Evolutionary conservation across 2,113 vertebrate genomes (phyloP), one percentile per base, ranked within the genome.

Genomic region (Garra rufa): DNA sequence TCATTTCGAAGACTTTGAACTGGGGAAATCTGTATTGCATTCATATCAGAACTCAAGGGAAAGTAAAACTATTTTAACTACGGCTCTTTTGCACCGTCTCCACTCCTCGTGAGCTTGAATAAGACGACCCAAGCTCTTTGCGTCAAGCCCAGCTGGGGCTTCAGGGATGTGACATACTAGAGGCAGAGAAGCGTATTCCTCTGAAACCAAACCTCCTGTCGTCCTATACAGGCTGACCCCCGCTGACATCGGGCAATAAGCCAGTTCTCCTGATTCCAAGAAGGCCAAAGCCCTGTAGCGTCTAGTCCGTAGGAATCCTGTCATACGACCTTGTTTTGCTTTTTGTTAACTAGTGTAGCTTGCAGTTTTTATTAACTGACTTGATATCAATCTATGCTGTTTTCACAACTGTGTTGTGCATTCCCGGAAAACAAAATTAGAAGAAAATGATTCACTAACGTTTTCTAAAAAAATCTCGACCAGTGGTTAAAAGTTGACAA

Each of bases 91-190:
- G 50, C 63, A 41, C 21, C 3, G 48, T 81, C 79, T 69, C 69
- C 69, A 59, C 28, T 41, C 80, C n/a, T 28, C 5, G 15, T 83
- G 69, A 44, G 61, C 44, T 59, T 41, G 48, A 38, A 76, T 55
- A 38, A 55, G 74, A 76, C 10, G 9, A 55, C 63, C 13, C 9
- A 3, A 57, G n/a, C 14, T 24, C 30, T n/a, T 21, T 59, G 75
- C 10, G 34, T 76, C 28, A 26, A 55, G 34, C 55, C 76, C 55
- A 59, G 55, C 21, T 28, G 55, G 44, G 76, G 8, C 55, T 50
- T 59, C 67, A 30, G 69, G 70, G 73, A 74, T 79, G n/a, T 79
- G 76, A 44, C 76, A 79, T 44, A 24, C 30, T 77, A 79, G 38
- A 44, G 34, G n/a, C 38, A 61, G 14, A 28, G 38, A 79, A 41